phyloP scores from a whole-genome alignment of 2,113 vertebrate genomes.

The Hypomesus transpacificus region DNA sequence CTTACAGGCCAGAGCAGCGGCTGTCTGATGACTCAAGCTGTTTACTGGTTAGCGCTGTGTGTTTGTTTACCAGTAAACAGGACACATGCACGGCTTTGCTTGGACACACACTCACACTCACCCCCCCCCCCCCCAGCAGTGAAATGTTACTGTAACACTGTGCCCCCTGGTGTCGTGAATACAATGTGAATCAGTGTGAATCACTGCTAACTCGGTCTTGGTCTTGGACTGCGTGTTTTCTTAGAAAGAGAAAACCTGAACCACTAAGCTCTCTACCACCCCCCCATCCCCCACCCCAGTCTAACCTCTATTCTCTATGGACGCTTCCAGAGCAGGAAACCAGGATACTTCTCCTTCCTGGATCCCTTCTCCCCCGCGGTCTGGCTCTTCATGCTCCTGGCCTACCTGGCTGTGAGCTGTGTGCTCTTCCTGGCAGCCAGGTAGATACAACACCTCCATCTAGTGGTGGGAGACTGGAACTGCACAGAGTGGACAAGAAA shows the following conservation, averaged over 20 bases:
- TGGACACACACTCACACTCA: too few species aligned
- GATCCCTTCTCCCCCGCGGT: constrained; percentile 93
- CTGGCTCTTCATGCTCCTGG: constrained; percentile 94
- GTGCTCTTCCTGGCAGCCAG: constrained; percentile 89
- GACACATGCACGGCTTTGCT: neutral
- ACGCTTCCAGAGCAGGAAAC: constrained; percentile 80
- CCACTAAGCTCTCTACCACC: too few species aligned
- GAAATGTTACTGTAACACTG: too few species aligned
- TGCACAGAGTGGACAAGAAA: neutral
- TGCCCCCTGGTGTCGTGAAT: constrained; percentile 22
- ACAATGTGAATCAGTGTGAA: constrained; percentile 1
- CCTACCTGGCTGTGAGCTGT: constrained; percentile 91
- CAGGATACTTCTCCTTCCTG: constrained; percentile 92
- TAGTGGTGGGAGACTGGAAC: neutral
- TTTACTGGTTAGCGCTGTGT: constrained; percentile 44
- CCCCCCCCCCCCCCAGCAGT: too few species aligned
- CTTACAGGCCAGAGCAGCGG: constrained; percentile 41
- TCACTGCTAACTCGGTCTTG: neutral
- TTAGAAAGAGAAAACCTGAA: too few species aligned
- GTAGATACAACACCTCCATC: constrained; percentile 53
- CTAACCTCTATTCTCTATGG: too few species aligned
- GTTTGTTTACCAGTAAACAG: constrained; percentile 27
- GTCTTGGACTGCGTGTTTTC: neutral
- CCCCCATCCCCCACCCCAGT: too few species aligned
- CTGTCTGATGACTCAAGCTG: constrained; percentile 44